Conservation (phyloP, 2,797 vertebrate genomes). For the Acanthurus lineatus region DNA sequence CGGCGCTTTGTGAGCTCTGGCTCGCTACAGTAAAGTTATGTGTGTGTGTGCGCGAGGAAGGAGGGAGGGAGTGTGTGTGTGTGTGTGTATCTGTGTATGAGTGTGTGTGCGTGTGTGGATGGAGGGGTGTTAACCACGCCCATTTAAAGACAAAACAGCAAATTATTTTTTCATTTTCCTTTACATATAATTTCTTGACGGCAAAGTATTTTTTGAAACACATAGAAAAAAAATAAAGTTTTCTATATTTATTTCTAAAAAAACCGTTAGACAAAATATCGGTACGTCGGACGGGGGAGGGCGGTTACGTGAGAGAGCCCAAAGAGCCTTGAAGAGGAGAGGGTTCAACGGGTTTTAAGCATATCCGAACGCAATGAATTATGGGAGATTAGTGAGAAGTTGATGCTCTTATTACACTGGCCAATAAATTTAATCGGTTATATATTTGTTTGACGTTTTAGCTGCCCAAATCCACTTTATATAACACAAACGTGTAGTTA, state of each 20-base stretch:
- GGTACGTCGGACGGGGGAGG: too few species aligned
- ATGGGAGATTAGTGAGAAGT: not conserved
- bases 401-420: rapidly evolving
- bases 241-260: too few species aligned
- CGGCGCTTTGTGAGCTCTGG: slow-evolving; percentile 24
- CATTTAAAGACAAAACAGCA: slow-evolving; percentile 8
- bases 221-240: too few species aligned
- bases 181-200: too few species aligned
- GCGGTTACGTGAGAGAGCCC: too few species aligned
- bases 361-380: not conserved
- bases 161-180: not conserved
- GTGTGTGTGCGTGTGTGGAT: not conserved
- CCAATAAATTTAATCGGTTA: rapidly evolving
- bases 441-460: rapidly evolving
- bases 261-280: too few species aligned
- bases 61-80: not conserved
- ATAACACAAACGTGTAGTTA: not conserved
- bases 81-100: not conserved
- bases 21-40: slow-evolving; percentile 54
- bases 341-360: too few species aligned
- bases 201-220: too few species aligned
- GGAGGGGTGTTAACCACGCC: slow-evolving; percentile 63
- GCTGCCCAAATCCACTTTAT: rapidly evolving
- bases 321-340: slow-evolving; percentile 5
- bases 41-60: not conserved